Percentiles rank a stretch among this genome's conserved stretches.
phyloP scores from a whole-genome alignment of 2,113 vertebrate species.

The Canis aureus region DNA sequence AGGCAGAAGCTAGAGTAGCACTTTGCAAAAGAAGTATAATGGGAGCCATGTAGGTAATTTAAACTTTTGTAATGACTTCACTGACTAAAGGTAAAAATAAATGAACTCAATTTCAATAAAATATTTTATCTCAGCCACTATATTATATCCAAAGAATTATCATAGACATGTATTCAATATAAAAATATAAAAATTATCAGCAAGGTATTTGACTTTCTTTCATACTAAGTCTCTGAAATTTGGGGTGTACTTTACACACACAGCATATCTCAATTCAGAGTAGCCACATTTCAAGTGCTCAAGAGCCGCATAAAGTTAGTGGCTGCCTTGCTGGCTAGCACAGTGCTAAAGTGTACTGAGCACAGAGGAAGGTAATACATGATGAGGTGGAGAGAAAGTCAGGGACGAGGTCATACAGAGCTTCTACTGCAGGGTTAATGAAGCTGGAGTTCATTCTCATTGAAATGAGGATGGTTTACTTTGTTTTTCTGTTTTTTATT shows the following conservation, averaged over 20 bases:
- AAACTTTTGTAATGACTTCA: slow-evolving; percentile 29
- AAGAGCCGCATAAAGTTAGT: background rate
- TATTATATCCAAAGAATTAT: slow-evolving; percentile 24
- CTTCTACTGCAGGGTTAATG: background rate
- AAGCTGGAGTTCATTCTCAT: background rate
- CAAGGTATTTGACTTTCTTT: background rate
- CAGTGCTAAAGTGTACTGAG: background rate
- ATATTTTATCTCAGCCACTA: background rate
- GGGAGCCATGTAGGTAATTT: background rate
- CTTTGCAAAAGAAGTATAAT: background rate
- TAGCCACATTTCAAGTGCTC: background rate
- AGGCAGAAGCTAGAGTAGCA: background rate
- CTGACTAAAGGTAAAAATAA: slow-evolving; percentile 1
- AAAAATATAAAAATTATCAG: slow-evolving; percentile 49
- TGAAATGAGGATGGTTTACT: background rate
- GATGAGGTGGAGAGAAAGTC: background rate
- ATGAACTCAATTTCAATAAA: slow-evolving; percentile 31
- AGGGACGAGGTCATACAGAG: background rate
- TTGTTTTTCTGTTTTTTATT: too few species aligned
- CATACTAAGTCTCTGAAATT: slow-evolving; percentile 27
- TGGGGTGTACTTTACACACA: background rate
- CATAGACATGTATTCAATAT: slow-evolving; percentile 1
- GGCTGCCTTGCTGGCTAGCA: background rate
- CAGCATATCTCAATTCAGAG: background rate
- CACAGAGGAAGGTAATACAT: background rate